Base-by-base conservation (phyloP, 2,888 invertebrate species). In the Tachina fera region DNA sequence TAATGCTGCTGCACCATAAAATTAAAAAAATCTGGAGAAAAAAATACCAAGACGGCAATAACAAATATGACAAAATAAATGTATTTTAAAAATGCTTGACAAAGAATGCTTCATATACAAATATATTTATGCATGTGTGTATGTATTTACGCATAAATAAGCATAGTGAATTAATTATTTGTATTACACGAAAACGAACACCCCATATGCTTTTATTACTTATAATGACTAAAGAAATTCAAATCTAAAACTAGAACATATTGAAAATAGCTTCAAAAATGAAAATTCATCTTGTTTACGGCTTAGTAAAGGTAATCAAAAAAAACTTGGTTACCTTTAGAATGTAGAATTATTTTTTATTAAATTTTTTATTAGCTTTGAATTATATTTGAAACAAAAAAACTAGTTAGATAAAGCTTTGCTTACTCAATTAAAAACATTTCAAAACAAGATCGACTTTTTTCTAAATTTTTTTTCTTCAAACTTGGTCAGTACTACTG, bases 271-370 rank as follows among this genome's bases (percentile, higher is more conserved):
- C 6, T 31, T 31, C 31, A 31, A 31, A 31, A 31, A 58, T 16
- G 43, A 63, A 61, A 49, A 49, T 14, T 31, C 68, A 31, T 68
- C 68, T 51, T 51, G 14, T 6, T 58, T 58, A 22, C 5, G 56
- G 22, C 5, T 56, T 22, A 56, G 56, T 22, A 56, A 13, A 56
- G 56, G 22, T 22, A 13, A 1, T 31, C 6, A 31, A 31, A 13
- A 22, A 74, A 80, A 84, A 84, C 70, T 84, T 71, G 84, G 71
- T 84, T 72, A 84, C 72, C 84, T 84, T 80, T 77, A 65, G 41
- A 60, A 61, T 68, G 31, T 41, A 49, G 13, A 56, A 56, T 22
- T 45, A 45, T n/a, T 56, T 70, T 56, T 56, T 9, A n/a, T 16
- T 45, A 45, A 8, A 49, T 53, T 47, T 72, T 68, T 47, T 72